Percentiles rank a stretch among this genome's conserved stretches.
These are phyloP conservation scores for Acanthopleura granulata DNA, from an alignment of 2,888 invertebrate genomes.

Conservation along the genomic window DNA sequence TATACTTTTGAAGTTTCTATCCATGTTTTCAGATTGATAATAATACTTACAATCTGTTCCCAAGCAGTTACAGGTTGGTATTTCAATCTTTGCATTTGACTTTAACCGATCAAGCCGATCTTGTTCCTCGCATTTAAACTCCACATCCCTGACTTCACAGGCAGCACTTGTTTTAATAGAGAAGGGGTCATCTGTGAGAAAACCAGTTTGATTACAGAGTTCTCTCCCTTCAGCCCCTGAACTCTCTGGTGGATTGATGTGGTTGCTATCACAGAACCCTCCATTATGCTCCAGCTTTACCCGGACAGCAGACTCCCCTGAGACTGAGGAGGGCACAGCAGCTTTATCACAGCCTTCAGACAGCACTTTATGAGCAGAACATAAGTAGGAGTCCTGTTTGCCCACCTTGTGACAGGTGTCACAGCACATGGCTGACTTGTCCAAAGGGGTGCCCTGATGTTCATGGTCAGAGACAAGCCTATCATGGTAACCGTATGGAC, in stretches of 20 bases:
- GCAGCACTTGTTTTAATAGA: not conserved
- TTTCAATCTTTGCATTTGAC: constrained; percentile 83
- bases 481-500: not conserved
- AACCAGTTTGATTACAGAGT: no score
- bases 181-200: no score
- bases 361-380: constrained; percentile 16
- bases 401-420: constrained; percentile 7
- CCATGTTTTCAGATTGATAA: not conserved
- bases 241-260: not conserved
- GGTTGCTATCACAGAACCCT: no score
- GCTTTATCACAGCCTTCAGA: not conserved
- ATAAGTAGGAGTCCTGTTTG: not conserved
- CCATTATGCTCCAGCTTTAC: not conserved
- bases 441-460: not conserved
- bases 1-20: not conserved
- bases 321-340: not conserved
- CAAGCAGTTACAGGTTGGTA: constrained; percentile 91
- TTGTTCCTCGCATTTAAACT: constrained; percentile 25
- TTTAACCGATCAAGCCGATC: constrained; percentile 73
- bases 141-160: not conserved
- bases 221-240: no score
- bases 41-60: constrained; percentile 76
- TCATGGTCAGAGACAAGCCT: not conserved
- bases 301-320: not conserved
- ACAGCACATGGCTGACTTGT: not conserved